Evolutionary conservation across 2,888 invertebrate genomes (phyloP).

Genomic region (Eupithecia tripunctaria): DNA sequence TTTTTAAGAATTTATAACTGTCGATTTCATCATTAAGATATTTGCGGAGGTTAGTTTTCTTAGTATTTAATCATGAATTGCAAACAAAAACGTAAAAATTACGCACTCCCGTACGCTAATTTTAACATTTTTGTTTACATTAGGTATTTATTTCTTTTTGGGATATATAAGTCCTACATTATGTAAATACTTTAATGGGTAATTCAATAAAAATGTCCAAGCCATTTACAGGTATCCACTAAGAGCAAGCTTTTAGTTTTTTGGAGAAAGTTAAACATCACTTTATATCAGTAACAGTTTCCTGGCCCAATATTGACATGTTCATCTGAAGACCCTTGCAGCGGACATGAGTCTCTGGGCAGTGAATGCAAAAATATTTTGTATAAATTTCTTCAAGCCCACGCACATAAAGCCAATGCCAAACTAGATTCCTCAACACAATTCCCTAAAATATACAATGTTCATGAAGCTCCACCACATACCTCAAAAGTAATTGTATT

Average conservation of each 20-base stretch:
- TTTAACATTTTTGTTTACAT: too few relatives aligned
- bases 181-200: too few relatives aligned
- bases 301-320: not conserved
- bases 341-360: too few relatives aligned
- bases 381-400: not conserved
- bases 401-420: not conserved
- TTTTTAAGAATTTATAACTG: not conserved
- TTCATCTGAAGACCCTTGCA: too few relatives aligned
- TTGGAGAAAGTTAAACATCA: not conserved
- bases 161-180: too few relatives aligned
- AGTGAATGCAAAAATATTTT: too few relatives aligned
- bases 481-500: conserved; percentile 24
- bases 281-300: not conserved
- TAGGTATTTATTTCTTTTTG: too few relatives aligned
- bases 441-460: not conserved
- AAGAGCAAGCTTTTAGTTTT: not conserved
- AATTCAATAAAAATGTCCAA: too few relatives aligned
- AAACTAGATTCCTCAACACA: not conserved
- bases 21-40: not conserved
- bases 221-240: too few relatives aligned
- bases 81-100: not conserved
- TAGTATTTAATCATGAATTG: not conserved
- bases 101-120: not conserved
- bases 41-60: not conserved
- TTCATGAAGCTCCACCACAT: not conserved